Conservation (phyloP, 2,888 invertebrate genomes). For the Agrenia bidenticulata region DNA sequence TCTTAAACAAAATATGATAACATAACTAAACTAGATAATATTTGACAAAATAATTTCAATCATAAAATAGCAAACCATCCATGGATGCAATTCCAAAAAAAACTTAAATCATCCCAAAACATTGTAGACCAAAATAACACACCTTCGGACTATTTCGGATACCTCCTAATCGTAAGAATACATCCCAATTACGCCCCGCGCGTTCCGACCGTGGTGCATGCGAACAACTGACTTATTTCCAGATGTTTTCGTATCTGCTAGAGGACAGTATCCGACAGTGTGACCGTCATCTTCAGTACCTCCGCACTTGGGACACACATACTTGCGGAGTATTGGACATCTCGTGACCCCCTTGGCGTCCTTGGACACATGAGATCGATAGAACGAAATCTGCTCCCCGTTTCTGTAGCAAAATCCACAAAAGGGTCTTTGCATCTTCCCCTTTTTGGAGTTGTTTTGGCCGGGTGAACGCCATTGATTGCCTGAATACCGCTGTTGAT, state of each 20-base stretch:
- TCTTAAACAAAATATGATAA: too few species aligned
- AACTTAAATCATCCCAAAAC: too few species aligned
- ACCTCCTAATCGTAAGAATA: too few species aligned
- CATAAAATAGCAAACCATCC: too few species aligned
- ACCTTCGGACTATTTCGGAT: too few species aligned
- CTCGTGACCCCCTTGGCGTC: background rate
- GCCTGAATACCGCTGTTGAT: background rate
- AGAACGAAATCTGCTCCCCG: slow-evolving; percentile 18
- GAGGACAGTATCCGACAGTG: slow-evolving; percentile 31
- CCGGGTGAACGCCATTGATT: background rate
- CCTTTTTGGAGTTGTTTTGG: background rate
- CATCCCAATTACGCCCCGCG: background rate
- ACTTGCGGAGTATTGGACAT: slow-evolving; percentile 33
- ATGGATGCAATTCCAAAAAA: too few species aligned
- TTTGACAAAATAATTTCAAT: too few species aligned
- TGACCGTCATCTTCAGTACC: slow-evolving; percentile 32
- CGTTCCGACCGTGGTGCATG: background rate
- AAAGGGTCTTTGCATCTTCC: background rate
- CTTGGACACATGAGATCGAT: slow-evolving; percentile 25
- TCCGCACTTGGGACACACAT: slow-evolving; percentile 23
- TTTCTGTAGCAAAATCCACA: slow-evolving; percentile 31
- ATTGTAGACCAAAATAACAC: too few species aligned
- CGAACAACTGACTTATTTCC: background rate
- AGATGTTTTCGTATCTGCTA: slow-evolving; percentile 6
- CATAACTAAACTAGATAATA: too few species aligned